Evolutionary conservation across 2,888 invertebrate species (phyloP).

Genomic region (Phasia obesa): DNA sequence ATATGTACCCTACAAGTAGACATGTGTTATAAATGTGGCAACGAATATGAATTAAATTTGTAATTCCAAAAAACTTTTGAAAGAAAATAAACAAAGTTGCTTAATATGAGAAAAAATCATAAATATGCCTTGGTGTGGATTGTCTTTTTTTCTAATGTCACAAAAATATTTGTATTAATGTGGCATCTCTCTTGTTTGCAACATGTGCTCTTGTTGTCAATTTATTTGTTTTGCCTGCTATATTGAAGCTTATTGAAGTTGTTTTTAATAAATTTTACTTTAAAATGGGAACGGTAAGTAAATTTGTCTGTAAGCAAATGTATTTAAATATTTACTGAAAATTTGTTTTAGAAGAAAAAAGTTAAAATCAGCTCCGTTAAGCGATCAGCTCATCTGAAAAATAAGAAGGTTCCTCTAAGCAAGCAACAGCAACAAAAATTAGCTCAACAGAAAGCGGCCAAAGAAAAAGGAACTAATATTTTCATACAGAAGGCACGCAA

Average conservation of each 20-base stretch:
- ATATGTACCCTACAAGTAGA: no score
- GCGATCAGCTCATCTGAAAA: conserved; percentile 81
- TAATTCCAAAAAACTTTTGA: no score
- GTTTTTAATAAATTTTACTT: background rate
- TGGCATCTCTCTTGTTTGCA: no score
- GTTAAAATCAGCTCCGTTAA: conserved; percentile 82
- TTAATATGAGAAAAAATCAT: no score
- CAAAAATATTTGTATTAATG: no score
- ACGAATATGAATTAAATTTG: no score
- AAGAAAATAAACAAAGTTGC: no score
- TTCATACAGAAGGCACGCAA: conserved; percentile 78
- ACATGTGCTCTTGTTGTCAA: no score
- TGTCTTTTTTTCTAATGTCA: no score
- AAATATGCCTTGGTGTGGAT: no score
- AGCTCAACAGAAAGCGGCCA: conserved; percentile 75
- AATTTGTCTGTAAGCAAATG: background rate
- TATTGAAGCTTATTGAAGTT: background rate
- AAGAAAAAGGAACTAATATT: conserved; percentile 78
- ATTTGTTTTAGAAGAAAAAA: conserved; percentile 78
- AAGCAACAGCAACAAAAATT: conserved; percentile 80
- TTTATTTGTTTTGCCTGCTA: no score
- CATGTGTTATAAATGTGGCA: no score
- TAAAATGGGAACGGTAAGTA: conserved; percentile 64
- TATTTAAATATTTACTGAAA: background rate
- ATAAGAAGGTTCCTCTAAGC: conserved; percentile 78